Conservation (phyloP, 2,113 vertebrate genomes). For the Gnathonemus longibarbis region DNA sequence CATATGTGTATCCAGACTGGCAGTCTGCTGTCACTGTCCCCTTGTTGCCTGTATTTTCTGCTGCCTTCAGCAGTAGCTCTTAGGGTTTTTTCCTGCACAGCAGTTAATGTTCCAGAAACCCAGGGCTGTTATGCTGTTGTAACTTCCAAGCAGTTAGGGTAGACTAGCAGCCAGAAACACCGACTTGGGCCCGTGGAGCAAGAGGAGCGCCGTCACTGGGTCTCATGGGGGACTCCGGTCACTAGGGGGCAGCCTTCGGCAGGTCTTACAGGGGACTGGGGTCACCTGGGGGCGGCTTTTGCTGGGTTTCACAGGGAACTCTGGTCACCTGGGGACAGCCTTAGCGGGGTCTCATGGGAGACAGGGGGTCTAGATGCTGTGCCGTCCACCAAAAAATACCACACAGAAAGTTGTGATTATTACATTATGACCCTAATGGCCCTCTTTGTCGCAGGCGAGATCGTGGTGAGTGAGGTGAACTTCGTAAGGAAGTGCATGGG, state of each 20-base stretch:
- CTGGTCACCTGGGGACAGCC: background rate
- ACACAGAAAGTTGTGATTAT: background rate
- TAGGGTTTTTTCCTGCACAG: background rate
- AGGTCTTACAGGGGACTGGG: background rate
- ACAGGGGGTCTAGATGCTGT: background rate
- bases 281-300: background rate
- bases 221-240: background rate
- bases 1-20: too few relatives aligned
- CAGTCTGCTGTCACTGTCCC: background rate
- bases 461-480: constrained; percentile 91
- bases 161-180: background rate
- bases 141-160: background rate
- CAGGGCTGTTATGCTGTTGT: background rate
- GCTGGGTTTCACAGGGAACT: background rate
- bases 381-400: background rate
- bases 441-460: constrained; percentile 72
- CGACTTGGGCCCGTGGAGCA: background rate
- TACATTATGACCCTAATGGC: background rate
- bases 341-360: background rate
- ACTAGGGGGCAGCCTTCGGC: background rate
- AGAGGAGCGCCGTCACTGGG: background rate
- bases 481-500: constrained; percentile 96
- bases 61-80: background rate
- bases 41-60: background rate
- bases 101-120: background rate